Evolutionary conservation across 1,140 invertebrate genomes (phyloP).

Genomic region (Branchinecta lindahli): DNA sequence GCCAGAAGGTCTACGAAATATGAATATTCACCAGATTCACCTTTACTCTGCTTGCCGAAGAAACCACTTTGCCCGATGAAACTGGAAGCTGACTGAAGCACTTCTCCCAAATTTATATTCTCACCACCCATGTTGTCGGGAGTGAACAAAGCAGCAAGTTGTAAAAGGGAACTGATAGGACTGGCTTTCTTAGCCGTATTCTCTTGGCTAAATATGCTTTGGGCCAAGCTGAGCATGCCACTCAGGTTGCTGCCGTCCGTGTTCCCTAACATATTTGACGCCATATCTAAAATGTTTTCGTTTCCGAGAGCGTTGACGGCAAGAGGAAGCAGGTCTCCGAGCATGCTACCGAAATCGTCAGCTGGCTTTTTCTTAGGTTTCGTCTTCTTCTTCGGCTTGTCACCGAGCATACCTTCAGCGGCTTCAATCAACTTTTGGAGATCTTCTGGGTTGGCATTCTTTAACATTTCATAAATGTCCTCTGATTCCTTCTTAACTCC

Average conservation of each 20-base stretch:
- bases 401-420: background rate
- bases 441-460: background rate
- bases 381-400: constrained; percentile 2
- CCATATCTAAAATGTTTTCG: background rate
- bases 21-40: background rate
- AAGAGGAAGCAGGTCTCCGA: background rate
- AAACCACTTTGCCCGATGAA: background rate
- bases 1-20: background rate
- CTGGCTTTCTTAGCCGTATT: background rate
- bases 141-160: background rate
- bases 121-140: background rate
- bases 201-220: no score
- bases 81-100: background rate
- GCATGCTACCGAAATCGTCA: background rate
- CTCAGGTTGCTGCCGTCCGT: background rate
- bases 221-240: no score
- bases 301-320: constrained; percentile 4
- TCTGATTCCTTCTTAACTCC: background rate
- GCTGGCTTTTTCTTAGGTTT: background rate
- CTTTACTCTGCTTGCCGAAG: background rate
- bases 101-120: background rate
- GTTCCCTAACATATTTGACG: background rate
- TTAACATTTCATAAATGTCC: background rate
- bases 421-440: background rate
- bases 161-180: background rate